Conservation (phyloP, 1,140 invertebrate species). For the Pseudomyrmex dendroicus region DNA sequence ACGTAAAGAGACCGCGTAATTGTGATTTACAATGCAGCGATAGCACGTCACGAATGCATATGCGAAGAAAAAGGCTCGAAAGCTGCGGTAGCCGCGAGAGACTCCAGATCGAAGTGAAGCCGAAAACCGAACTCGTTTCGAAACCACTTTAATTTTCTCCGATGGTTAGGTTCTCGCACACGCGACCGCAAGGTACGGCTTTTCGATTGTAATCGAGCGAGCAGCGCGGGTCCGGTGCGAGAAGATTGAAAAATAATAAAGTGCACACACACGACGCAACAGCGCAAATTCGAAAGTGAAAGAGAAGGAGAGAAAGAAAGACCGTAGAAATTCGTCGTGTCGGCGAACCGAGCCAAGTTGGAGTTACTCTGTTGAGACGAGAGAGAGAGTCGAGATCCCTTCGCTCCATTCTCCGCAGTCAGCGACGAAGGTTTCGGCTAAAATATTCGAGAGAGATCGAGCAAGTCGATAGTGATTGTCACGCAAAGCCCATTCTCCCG, state of each 20-base stretch:
- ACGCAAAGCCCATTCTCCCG: conserved; percentile 40
- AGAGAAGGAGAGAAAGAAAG: background rate
- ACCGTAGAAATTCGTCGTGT: background rate
- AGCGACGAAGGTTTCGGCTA: conserved; percentile 23
- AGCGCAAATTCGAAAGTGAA: background rate
- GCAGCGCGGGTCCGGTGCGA: background rate
- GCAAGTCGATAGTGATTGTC: conserved; percentile 55
- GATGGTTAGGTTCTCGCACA: background rate
- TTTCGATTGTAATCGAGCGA: background rate
- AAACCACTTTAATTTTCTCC: background rate
- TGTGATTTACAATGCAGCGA: conserved; percentile 3
- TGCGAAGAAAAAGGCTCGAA: background rate
- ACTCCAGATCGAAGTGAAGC: background rate
- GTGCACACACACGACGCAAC: background rate
- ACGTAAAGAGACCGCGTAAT: background rate
- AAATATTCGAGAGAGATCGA: conserved; percentile 55
- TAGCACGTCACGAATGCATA: background rate
- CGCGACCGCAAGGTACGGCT: background rate
- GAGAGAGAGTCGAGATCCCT: conserved; percentile 14
- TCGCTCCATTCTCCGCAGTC: conserved; percentile 26
- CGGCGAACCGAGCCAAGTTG: conserved; percentile 4
- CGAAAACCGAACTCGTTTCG: background rate
- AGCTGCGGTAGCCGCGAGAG: background rate
- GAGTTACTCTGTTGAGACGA: background rate
- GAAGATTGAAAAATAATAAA: conserved; percentile 9